Evolutionary conservation across 2,113 vertebrate genomes (phyloP).

Genomic region (Cricetomys ansorgei): DNA sequence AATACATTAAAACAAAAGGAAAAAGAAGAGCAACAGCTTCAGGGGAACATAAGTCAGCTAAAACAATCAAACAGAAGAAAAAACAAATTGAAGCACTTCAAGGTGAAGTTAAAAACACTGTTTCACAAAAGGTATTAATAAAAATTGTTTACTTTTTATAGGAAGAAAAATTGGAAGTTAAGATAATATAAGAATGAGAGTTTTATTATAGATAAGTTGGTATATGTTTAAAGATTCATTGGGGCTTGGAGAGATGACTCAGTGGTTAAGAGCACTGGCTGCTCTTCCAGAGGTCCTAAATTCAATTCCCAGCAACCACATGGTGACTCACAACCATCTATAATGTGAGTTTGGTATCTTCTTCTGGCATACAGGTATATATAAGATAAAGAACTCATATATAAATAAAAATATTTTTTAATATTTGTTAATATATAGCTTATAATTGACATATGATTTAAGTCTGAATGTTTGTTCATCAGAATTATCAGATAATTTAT

Average conservation of each 20-base stretch:
- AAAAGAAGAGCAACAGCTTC: conserved; percentile 89
- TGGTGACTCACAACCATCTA: no score
- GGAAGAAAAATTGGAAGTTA: conserved; percentile 42
- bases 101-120: conserved; percentile 87
- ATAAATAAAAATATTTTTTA: conserved; percentile 34
- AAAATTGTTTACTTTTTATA: conserved; percentile 34
- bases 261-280: no score
- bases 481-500: conserved; percentile 23
- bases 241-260: no score
- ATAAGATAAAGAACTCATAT: no score
- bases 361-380: no score
- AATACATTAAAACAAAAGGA: conserved; percentile 91
- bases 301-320: no score
- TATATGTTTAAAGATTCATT: conserved; percentile 40
- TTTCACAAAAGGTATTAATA: conserved; percentile 87
- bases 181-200: conserved; percentile 45
- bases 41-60: conserved; percentile 88
- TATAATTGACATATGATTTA: conserved; percentile 18
- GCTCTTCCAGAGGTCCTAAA: no score
- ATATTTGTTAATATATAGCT: conserved; percentile 41
- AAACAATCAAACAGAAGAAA: conserved; percentile 90
- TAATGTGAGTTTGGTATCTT: no score
- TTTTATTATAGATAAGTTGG: conserved; percentile 34
- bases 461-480: conserved; percentile 41
- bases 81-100: conserved; percentile 90